Evolutionary conservation across 2,797 vertebrate genomes (phyloP), one percentile per base, ranked within the genome.

Genomic region (Labeo calbasu): DNA sequence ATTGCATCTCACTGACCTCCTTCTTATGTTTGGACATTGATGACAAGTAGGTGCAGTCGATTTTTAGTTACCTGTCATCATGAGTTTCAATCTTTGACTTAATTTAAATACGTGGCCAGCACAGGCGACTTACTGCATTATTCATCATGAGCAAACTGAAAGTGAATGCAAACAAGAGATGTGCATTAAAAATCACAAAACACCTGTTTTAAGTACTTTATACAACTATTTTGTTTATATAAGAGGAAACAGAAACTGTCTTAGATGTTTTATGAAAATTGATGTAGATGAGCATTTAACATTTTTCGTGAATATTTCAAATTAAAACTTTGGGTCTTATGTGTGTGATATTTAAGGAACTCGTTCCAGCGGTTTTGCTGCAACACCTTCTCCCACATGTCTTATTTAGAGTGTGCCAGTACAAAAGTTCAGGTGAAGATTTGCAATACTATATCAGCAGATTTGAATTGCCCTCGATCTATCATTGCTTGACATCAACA

Each of bases 401-500:
- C 36, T 43, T 13, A 57, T 12, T 65, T 8, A 0, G 23, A 72
- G 53, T 50, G 5, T 7, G 23, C 23, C 5, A 51, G 4, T 5
- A 23, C 43, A 36, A 23, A 59, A 59, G 57, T n/a, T n/a, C 40
- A 46, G 9, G 23, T 8, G 53, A 82, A 82, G 25, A 51, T 75
- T 25, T 59, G 43, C 36, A 7, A 7, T 23, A n/a, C 1, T 10
- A 19, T 61, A 21, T 50, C 12, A 15, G 25, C 78, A 70, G 19
- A 36, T 36, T 79, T 48, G 53, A 77, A 77, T 63, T 77, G 57
- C 57, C 40, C 17, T 13, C 28, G 3, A 25, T 82, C 4, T 36
- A 11, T 77, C n/a, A 11, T 66, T n/a, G 50, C 1, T 50, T 83
- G 65, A 71, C 66, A 85, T 72, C 28, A 17, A 40, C 55, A 23